Evolutionary conservation across 2,888 invertebrate species (phyloP), one percentile per base, ranked within the genome.

Genomic region (Caenorhabditis panamensis): DNA sequence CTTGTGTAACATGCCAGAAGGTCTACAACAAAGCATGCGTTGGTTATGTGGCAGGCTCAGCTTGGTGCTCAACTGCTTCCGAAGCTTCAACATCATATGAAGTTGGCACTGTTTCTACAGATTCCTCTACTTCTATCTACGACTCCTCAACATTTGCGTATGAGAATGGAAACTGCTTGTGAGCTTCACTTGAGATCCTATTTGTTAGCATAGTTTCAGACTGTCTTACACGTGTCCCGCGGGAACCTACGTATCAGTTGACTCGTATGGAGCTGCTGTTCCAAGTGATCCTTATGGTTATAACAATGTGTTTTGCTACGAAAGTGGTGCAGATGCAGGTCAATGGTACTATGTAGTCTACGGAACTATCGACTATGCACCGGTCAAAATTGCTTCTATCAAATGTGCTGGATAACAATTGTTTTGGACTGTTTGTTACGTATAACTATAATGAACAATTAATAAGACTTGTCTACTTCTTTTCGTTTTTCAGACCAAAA

Each of bases 301-400:
- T 54, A 31, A 31, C 31, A 16, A 2, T 20, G 71, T 54, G 0
- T 62, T 31, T 31, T 71, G 71, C 24, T 11, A 44, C 22, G 63
- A 72, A 49, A 28, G 47, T 1, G 72, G 72, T 0, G 1, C 63
- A 0, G 2, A 36, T 1, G 73, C 73, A 4, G 73, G 64, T n/a
- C 37, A n/a, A 13, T 73, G 73, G 73, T 73, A 66, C 18, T 66
- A 59, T 20, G 73, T 64, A 28, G 13, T 41, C 13, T 6, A 11
- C 2, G 13, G 13, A 2, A 13, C 2, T 13, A 41, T 13, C 2
- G 11, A 6, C 5, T 41, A 11, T 13, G 41, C 5, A 13, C 11
- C 11, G 2, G 13, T 41, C 2, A 2, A 6, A 41, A 6, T 41
- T 6, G 2, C 2, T 11, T 41, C 41, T 11, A 11, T 41, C 9